phyloP scores from a whole-genome alignment of 2,113 vertebrate genomes.

The Salvelinus fontinalis region DNA sequence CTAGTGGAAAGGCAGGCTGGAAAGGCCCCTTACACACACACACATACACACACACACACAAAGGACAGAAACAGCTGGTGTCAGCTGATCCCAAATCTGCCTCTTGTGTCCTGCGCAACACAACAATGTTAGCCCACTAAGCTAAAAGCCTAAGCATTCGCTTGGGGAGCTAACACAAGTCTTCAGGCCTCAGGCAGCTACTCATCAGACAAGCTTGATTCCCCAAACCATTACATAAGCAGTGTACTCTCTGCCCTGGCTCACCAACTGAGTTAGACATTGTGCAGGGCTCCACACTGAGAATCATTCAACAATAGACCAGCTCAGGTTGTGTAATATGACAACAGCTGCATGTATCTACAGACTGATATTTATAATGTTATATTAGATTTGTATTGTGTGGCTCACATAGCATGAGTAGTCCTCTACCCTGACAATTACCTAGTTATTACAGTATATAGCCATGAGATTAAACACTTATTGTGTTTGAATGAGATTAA shows the following conservation, averaged over 20 bases:
- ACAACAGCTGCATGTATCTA: not conserved
- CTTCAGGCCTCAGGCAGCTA: no score
- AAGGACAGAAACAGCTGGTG: not conserved
- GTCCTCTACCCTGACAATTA: not conserved
- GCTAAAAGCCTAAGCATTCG: no score
- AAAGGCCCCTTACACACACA: not conserved
- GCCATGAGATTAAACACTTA: not conserved
- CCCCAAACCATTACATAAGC: no score
- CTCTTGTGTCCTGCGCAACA: not conserved
- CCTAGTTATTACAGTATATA: not conserved
- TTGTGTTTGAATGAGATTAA: not conserved
- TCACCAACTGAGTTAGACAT: not conserved
- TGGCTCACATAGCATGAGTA: not conserved
- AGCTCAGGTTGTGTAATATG: not conserved
- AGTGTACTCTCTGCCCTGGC: not conserved
- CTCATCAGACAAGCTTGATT: no score
- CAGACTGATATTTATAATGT: not conserved
- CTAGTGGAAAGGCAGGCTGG: constrained; percentile 37
- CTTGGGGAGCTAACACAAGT: no score
- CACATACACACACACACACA: not conserved
- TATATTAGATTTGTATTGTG: not conserved
- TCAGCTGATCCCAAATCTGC: not conserved
- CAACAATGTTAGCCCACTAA: no score
- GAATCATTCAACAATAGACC: not conserved
- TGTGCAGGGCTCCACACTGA: not conserved